Evolutionary conservation across 2,113 vertebrate species (phyloP).

Genomic region (Barbus barbus): DNA sequence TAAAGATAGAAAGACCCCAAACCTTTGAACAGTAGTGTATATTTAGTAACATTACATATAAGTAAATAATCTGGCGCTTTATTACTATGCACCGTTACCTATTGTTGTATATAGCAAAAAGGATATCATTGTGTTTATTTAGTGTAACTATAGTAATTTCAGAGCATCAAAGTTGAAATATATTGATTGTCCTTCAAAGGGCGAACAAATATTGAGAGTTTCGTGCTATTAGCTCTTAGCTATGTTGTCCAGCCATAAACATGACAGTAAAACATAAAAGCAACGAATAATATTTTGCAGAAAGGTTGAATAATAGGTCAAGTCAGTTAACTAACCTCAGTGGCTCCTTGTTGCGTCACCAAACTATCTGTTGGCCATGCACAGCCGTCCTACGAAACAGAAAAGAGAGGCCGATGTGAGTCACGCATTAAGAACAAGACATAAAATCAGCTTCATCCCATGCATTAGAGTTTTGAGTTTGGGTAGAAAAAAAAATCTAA

Average conservation of each 20-base stretch:
- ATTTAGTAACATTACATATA: too few relatives aligned
- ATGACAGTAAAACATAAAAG: background rate
- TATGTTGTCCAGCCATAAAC: background rate
- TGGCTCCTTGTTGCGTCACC: slow-evolving; percentile 72
- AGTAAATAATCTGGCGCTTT: too few relatives aligned
- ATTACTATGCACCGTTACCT: too few relatives aligned
- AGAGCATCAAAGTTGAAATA: background rate
- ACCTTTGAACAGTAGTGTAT: too few relatives aligned
- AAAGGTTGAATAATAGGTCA: background rate
- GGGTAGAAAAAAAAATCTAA: background rate
- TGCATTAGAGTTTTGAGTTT: background rate
- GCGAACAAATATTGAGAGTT: background rate
- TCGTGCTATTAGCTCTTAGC: background rate
- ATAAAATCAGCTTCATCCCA: background rate
- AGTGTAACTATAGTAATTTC: background rate
- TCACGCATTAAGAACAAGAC: background rate
- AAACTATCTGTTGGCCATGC: slow-evolving; percentile 83
- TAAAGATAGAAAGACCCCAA: too few relatives aligned
- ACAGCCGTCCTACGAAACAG: slow-evolving; percentile 76
- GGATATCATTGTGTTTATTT: background rate
- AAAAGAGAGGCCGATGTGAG: background rate
- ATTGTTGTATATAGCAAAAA: too few relatives aligned
- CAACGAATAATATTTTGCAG: background rate
- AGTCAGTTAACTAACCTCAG: slow-evolving; percentile 74
- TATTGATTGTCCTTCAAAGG: background rate